Conservation (phyloP, 2,797 vertebrate species). For the Clarias pachynema region DNA sequence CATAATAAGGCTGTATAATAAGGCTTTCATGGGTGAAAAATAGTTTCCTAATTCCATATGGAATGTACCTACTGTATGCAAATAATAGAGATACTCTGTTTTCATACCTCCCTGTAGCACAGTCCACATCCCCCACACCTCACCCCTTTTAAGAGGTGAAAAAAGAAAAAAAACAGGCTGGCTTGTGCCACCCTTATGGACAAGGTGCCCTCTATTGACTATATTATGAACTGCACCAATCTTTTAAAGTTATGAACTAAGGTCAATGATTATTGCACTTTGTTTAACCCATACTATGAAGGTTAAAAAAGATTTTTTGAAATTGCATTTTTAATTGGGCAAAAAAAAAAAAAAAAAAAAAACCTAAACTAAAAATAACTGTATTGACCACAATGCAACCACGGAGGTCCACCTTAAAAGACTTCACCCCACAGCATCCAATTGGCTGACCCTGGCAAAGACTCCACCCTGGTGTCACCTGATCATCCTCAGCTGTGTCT, state of each 20-base stretch:
- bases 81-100: constrained; percentile 43
- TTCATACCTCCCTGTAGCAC: constrained; percentile 30
- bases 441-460: background rate
- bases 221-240: constrained; percentile 66
- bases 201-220: constrained; percentile 76
- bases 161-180: constrained; percentile 6
- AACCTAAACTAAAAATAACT: background rate
- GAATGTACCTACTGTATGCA: constrained; percentile 34
- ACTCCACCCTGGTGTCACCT: background rate
- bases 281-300: constrained; percentile 1
- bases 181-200: constrained; percentile 55
- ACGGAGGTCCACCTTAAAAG: background rate
- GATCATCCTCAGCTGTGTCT: background rate
- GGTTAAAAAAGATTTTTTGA: background rate
- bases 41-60: constrained; percentile 51
- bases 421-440: background rate
- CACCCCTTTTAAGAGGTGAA: background rate
- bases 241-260: background rate
- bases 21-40: constrained; percentile 53
- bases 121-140: background rate
- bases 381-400: constrained; percentile 6
- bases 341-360: background rate
- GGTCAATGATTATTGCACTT: constrained; percentile 2
- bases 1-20: constrained; percentile 48
- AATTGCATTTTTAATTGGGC: background rate